Conservation (phyloP, 2,113 vertebrate genomes). For the Amphiprion ocellaris region DNA sequence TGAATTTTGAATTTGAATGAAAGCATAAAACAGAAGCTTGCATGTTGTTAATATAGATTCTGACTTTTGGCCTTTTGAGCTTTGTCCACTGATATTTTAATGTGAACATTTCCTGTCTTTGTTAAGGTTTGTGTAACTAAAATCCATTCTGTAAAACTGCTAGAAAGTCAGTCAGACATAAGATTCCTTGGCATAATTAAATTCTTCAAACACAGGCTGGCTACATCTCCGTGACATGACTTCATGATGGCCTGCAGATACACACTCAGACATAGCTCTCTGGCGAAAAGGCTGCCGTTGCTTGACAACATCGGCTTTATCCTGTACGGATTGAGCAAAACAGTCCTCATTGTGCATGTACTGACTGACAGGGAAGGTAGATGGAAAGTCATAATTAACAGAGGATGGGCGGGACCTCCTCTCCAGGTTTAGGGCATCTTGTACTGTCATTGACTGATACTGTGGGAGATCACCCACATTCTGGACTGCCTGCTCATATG, state of each 20-base stretch:
- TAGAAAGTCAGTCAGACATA: constrained; percentile 87
- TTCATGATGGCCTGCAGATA: constrained; percentile 74
- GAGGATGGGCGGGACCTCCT: constrained; percentile 71
- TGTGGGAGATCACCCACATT: constrained; percentile 47
- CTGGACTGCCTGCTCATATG: constrained; percentile 89
- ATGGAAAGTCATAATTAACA: constrained; percentile 74
- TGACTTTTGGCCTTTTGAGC: not conserved
- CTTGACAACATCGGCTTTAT: constrained; percentile 28
- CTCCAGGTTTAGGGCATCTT: constrained; percentile 79
- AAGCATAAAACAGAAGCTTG: not conserved
- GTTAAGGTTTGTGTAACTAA: not conserved
- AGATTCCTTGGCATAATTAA: constrained; percentile 92
- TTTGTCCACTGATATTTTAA: not conserved
- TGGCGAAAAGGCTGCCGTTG: constrained; percentile 74
- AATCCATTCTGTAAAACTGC: constrained; percentile 2
- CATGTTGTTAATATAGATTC: too few relatives aligned
- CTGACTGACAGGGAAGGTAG: not conserved
- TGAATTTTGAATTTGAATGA: not conserved
- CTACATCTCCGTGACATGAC: constrained; percentile 83
- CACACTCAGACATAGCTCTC: constrained; percentile 89
- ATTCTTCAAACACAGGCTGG: constrained; percentile 90
- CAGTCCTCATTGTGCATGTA: constrained; percentile 25
- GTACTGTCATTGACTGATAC: constrained; percentile 85
- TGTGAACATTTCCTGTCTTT: constrained; percentile 1
- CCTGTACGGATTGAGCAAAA: constrained; percentile 18